Conservation (phyloP, 1,140 invertebrate species). For the Idris sp. region DNA sequence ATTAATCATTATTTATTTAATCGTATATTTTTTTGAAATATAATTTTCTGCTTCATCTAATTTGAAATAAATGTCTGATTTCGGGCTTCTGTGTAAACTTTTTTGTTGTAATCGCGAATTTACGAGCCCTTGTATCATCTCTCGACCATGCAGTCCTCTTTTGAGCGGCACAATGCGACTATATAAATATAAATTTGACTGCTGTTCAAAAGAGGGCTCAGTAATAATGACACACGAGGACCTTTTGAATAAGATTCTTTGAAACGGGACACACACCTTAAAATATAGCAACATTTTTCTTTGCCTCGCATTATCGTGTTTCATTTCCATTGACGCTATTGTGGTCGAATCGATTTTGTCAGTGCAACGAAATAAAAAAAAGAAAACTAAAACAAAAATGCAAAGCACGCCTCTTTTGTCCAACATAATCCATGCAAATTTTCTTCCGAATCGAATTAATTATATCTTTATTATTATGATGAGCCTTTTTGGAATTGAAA, state of each 20-base stretch:
- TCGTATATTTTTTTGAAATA: too few species aligned
- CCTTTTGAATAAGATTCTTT: slow-evolving; percentile 35
- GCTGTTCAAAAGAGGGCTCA: slow-evolving; percentile 27
- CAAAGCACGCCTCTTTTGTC: slow-evolving; percentile 20
- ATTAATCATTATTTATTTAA: too few species aligned
- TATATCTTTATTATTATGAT: slow-evolving; percentile 10
- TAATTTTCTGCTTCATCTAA: slow-evolving; percentile 3
- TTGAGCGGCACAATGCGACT: slow-evolving; percentile 30
- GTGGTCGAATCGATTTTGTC: slow-evolving; percentile 14
- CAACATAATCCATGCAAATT: slow-evolving; percentile 26
- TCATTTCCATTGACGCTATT: slow-evolving; percentile 21
- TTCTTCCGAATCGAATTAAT: slow-evolving; percentile 19
- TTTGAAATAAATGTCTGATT: background rate
- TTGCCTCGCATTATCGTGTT: slow-evolving; percentile 14
- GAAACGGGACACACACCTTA: slow-evolving; percentile 15
- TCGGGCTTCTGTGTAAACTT: slow-evolving; percentile 36
- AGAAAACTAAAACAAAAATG: slow-evolving; percentile 34
- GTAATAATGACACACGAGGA: slow-evolving; percentile 52
- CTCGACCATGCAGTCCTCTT: slow-evolving; percentile 45
- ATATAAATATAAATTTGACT: slow-evolving; percentile 43
- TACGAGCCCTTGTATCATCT: slow-evolving; percentile 41
- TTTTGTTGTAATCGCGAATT: slow-evolving; percentile 28
- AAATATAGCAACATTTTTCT: slow-evolving; percentile 30
- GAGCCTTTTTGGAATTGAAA: background rate
- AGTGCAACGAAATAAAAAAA: too few species aligned